Base-by-base conservation (phyloP, 2,113 vertebrate species). In the Chaetodon auriga region DNA sequence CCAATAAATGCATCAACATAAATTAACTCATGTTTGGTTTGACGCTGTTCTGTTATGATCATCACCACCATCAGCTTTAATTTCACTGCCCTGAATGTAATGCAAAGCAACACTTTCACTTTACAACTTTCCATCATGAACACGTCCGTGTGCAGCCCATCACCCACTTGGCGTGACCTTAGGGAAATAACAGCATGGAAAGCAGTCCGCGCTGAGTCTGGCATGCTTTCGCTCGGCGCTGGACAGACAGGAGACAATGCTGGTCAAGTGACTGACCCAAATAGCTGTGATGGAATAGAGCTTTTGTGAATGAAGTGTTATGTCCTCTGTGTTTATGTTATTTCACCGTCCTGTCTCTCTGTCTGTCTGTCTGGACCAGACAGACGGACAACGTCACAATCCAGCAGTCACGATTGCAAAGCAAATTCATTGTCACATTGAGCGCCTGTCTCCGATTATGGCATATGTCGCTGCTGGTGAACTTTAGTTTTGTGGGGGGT, bases 231-330 rank as follows among this genome's bases (percentile, higher is more conserved):
- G 12, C 65, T 68, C 71, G 11, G 74, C 30, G 53, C 89, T 81
- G 78, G 21, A 82, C 81, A 54, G 77, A 76, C 69, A 78, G 38
- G 48, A 66, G 81, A 94, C 88, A 93, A 92, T 92, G 64, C 84
- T 65, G 77, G 84, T 85, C 84, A 90, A 88, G 88, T 88, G 93
- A 91, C 91, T 88, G 84, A 92, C 91, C 86, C 78, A 90, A 82
- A 94, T 87, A 91, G 85, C 83, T 83, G 80, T 70, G 90, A 81
- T 91, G 88, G 86, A 88, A 86, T 60, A 69, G 81, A 82, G 91
- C 89, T 90, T 93, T 93, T 94, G 90, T 93, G 91, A 93, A 93
- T 93, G 90, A 94, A 94, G 81, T 83, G 80, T 87, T 79, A 86
- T 83, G 87, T 63, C 82, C 81, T 90, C 84, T 81, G 63, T 91